Evolutionary conservation across 2,888 invertebrate genomes (phyloP), one percentile per base, ranked within the genome.

Genomic region (Beris chalybata): DNA sequence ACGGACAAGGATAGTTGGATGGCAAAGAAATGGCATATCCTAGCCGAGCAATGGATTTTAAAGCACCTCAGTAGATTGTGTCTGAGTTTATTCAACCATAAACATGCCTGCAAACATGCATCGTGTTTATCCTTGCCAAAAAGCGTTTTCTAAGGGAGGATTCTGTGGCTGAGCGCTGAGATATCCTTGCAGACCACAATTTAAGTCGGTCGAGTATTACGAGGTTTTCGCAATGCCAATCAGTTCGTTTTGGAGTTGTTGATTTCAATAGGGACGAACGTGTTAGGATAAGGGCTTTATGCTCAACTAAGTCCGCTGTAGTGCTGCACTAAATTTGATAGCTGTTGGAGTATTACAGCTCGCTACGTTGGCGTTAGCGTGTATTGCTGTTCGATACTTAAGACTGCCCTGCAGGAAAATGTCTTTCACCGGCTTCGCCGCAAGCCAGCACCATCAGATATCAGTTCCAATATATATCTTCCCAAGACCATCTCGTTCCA

Each of bases 101-200:
- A 61, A 61, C 61, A 61, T 61, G 61, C 50, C 61, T 61, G 61
- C 61, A 61, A 61, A 61, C 61, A 61, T 61, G 61, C 61, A 61
- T 61, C 61, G 61, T 61, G 61, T 61, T 61, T 61, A 61, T 61
- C 43, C 61, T 52, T 50, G 31, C 61, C 50, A 52, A 50, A 61
- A 61, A 61, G 61, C 61, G 61, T 50, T 61, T 59, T 44, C 15
- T 12, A 61, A 61, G 52, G 32, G 61, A 61, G 30, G 50, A 32
- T 52, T 50, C 61, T 61, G 50, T 52, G 52, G 22, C 38, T 44
- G 13, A 43, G 11, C 31, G 38, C 50, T 52, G 54, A 54, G 61
- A 61, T 61, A 61, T 61, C 61, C 61, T 61, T 61, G 61, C 38
- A 38, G 7, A 7, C 38, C 38, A 61, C 50, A 22, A 61, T 61